A percentile compares a stretch with the other conserved stretches of the same genome.
Conservation (phyloP, 2,797 vertebrate genomes). For the Rhynchotus rufescens region DNA sequence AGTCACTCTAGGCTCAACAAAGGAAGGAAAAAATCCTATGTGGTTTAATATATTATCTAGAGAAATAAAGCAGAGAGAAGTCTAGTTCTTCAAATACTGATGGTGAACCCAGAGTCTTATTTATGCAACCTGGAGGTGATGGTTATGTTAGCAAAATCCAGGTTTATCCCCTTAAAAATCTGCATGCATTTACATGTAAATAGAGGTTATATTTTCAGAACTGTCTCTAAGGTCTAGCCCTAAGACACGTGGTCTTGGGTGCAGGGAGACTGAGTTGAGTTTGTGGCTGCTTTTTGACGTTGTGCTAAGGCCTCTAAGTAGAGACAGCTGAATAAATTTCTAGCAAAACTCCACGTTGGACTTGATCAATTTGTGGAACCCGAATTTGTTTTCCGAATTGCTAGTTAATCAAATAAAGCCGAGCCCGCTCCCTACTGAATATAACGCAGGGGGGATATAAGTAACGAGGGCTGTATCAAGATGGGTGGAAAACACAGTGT, state of each 20-base stretch:
- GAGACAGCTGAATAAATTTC: neutral
- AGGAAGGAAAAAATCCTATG: neutral
- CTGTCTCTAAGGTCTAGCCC: neutral
- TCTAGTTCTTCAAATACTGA: neutral
- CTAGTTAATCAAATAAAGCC: no score
- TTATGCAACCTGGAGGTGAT: neutral
- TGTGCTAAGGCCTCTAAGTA: neutral
- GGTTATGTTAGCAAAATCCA: neutral
- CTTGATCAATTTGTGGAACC: neutral
- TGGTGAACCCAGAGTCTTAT: neutral
- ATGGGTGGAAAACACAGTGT: constrained; percentile 25
- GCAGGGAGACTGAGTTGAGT: neutral
- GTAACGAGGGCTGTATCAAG: constrained; percentile 20
- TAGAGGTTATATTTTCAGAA: neutral
- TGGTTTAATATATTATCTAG: neutral
- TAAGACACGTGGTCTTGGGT: neutral
- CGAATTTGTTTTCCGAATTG: neutral
- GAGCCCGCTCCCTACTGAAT: constrained; percentile 19
- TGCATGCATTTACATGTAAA: neutral
- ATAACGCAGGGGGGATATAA: constrained; percentile 12
- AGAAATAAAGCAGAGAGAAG: neutral
- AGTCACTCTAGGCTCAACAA: neutral
- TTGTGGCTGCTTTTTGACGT: neutral
- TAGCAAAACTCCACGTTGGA: neutral
- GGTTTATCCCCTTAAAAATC: neutral